Evolutionary conservation across 2,888 invertebrate species (phyloP), one percentile per base, ranked within the genome.

Genomic region (Muschampia plurimacula): DNA sequence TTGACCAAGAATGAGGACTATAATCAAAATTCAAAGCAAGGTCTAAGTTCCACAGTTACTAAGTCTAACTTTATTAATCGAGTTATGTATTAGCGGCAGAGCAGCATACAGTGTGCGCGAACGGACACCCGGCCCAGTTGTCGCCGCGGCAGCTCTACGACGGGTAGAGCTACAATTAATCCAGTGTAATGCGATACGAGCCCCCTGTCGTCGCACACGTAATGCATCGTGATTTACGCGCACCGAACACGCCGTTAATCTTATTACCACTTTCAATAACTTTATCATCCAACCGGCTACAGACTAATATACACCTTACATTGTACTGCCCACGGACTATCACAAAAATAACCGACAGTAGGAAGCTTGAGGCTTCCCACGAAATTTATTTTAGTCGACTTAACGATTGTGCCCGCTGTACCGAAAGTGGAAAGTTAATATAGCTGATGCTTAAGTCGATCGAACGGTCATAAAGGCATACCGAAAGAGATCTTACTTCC

Each of bases 191-290:
- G 86, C 92, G 90, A 93, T 90, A 90, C 90, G 85, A 86, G 86
- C 86, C 88, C 84, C 84, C 91, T 91, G 91, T 92, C 93, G 89
- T 88, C 91, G 88, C 83, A 88, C 84, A 89, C 89, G 92, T 93
- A 93, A 93, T 93, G 89, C 92, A 89, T 87, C 89, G 93, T 93
- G 93, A 93, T 93, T 93, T 93, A 93, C 89, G 90, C 83, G 84
- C 88, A 78, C 84, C 87, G 87, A 89, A 89, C 88, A 84, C 86
- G 89, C 87, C 88, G 90, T 93, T 93, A 91, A 93, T 93, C 93
- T 93, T 93, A 93, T 93, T 93, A 93, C 91, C 92, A 92, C 92
- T 92, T 92, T 91, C 92, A 91, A 93, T 93, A 93, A 93, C 92
- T 92, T 92, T 90, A 93, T 93, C 89, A 93, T 89, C 86, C 84